phyloP scores from a whole-genome alignment of 2,113 vertebrate species.

The Semicossyphus pulcher region DNA sequence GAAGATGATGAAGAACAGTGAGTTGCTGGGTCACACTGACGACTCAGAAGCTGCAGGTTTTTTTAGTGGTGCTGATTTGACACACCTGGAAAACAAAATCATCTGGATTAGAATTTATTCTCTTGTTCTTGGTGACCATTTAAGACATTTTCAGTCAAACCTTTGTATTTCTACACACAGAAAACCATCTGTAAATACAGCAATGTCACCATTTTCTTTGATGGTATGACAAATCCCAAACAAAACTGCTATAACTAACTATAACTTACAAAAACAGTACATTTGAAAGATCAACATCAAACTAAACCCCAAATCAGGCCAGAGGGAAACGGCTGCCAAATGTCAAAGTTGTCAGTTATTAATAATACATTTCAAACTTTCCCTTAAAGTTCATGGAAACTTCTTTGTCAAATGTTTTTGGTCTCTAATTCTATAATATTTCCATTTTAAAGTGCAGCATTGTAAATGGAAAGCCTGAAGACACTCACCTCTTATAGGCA shows the following conservation, averaged over 20 bases:
- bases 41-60: constrained; percentile 49
- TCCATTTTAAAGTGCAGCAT: not conserved
- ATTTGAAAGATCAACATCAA: too few species aligned
- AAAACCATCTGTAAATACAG: not conserved
- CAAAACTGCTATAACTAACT: too few species aligned
- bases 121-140: too few species aligned
- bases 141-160: not conserved
- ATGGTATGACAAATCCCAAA: too few species aligned
- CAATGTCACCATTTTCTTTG: too few species aligned
- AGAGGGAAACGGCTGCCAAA: not conserved
- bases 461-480: not conserved
- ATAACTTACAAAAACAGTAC: too few species aligned
- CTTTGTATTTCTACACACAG: not conserved
- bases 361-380: not conserved
- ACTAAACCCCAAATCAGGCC: too few species aligned
- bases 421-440: too few species aligned
- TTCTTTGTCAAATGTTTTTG: too few species aligned
- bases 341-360: too few species aligned
- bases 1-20: not conserved
- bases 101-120: not conserved
- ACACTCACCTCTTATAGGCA: constrained; percentile 67
- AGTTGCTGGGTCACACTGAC: constrained; percentile 55
- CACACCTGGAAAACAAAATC: constrained; percentile 59
- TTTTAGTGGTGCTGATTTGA: constrained; percentile 44
- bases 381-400: too few species aligned